These are phyloP conservation scores for Chelonoidis abingdonii DNA, from an alignment of 2,113 vertebrate species.

Conservation along the genomic window DNA sequence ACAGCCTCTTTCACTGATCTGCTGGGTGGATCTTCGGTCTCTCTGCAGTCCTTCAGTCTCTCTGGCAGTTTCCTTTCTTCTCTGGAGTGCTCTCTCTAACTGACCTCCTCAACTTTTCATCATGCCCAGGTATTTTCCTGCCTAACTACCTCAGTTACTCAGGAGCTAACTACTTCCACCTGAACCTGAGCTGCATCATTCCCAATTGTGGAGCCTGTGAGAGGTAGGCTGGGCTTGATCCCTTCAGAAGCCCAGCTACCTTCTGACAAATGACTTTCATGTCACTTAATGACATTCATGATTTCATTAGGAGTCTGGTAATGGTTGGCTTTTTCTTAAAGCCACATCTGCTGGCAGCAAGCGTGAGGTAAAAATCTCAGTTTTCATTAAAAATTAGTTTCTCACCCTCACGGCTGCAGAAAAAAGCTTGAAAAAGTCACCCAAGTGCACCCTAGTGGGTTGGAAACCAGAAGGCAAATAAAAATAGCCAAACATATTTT, in stretches of 20 bases:
- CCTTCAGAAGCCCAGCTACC: not conserved
- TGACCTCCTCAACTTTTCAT: not conserved
- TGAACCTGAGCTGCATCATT: not conserved
- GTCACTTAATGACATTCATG: not conserved
- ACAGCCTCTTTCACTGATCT: not conserved
- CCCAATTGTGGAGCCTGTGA: not conserved
- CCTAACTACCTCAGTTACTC: not conserved
- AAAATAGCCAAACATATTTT: not conserved
- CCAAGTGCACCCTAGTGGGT: not conserved
- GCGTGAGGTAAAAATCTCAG: not conserved
- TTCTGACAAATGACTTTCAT: not conserved
- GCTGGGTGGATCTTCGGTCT: not conserved
- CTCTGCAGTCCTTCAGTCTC: not conserved
- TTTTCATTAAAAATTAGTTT: not conserved
- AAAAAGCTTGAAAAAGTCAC: not conserved
- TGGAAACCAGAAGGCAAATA: not conserved
- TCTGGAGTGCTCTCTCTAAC: not conserved
- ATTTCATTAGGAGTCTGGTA: not conserved
- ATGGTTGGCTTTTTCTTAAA: not conserved
- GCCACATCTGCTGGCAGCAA: not conserved
- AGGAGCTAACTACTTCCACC: not conserved
- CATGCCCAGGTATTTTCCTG: not conserved
- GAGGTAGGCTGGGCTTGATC: not conserved
- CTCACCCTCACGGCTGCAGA: rapidly evolving
- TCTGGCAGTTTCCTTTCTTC: not conserved